phyloP scores from a whole-genome alignment of 2,113 vertebrate species.

The Misgurnus mizolepis region DNA sequence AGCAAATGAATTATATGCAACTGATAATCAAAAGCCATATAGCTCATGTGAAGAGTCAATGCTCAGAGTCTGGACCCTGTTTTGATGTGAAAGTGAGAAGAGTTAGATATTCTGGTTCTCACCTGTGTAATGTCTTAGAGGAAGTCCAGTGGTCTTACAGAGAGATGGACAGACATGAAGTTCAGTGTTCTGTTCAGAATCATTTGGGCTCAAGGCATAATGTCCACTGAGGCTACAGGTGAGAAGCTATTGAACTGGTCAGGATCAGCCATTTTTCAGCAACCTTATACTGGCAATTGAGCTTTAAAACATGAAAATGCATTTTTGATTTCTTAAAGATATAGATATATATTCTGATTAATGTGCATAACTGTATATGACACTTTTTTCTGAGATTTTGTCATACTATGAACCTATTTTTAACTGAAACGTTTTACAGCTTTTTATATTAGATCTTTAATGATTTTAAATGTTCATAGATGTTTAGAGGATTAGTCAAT shows the following conservation, averaged over 20 bases:
- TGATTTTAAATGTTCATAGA: too few relatives aligned
- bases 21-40: not conserved
- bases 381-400: too few relatives aligned
- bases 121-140: slow-evolving; percentile 42
- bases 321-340: not conserved
- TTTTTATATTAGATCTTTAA: too few relatives aligned
- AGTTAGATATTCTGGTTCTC: slow-evolving; percentile 33
- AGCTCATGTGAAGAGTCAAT: not conserved
- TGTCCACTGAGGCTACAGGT: not conserved
- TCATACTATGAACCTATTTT: too few relatives aligned
- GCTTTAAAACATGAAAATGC: not conserved
- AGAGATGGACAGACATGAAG: slow-evolving; percentile 35
- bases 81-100: slow-evolving; percentile 39
- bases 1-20: not conserved
- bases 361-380: too few relatives aligned
- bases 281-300: not conserved
- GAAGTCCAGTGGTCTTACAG: slow-evolving; percentile 35
- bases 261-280: not conserved
- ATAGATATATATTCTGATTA: too few relatives aligned
- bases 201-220: slow-evolving; percentile 18
- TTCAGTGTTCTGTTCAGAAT: slow-evolving; percentile 30
- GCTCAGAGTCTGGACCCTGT: not conserved
- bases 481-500: too few relatives aligned
- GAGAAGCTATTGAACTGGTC: slow-evolving; percentile 6
- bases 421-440: too few relatives aligned